A percentile compares a stretch with the other conserved stretches of the same genome.
phyloP scores from a whole-genome alignment of 2,113 vertebrate species.

The Capreolus pygargus region DNA sequence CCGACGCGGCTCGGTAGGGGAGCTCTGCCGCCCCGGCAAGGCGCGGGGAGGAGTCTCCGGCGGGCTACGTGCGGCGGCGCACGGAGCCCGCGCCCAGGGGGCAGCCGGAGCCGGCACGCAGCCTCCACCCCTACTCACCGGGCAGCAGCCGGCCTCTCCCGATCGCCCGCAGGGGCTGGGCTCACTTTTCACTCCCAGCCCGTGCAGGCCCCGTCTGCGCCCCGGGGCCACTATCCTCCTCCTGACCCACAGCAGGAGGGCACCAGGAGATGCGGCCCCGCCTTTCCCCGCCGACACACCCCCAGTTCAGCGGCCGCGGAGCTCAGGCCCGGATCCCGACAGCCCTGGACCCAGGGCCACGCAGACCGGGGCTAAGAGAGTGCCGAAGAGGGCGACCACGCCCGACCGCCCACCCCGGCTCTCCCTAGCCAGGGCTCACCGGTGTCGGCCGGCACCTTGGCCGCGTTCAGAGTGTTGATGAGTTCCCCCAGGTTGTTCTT shows the following conservation, averaged over 20 bases:
- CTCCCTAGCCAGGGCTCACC: slow-evolving; percentile 78
- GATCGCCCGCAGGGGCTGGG: background rate
- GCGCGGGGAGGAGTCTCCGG: background rate
- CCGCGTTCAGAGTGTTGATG: slow-evolving; percentile 89
- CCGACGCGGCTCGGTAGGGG: background rate
- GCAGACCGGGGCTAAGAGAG: background rate
- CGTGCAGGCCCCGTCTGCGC: background rate
- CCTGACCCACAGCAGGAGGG: background rate
- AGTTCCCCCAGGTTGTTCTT: slow-evolving; percentile 94
- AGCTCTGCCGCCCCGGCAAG: background rate
- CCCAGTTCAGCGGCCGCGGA: background rate
- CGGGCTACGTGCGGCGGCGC: slow-evolving; percentile 51
- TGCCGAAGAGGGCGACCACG: slow-evolving; percentile 2
- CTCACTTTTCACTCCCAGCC: background rate
- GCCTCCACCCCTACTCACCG: background rate
- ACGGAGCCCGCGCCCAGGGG: background rate
- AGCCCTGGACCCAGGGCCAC: background rate
- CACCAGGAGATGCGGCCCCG: background rate
- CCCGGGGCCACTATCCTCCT: background rate
- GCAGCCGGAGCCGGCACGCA: background rate
- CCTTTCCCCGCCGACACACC: background rate
- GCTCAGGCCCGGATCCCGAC: background rate
- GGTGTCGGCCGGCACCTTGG: slow-evolving; percentile 88
- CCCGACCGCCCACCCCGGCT: background rate
- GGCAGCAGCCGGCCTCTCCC: background rate